phyloP scores from a whole-genome alignment of 2,797 vertebrate genomes.

The Chiloscyllium punctatum region DNA sequence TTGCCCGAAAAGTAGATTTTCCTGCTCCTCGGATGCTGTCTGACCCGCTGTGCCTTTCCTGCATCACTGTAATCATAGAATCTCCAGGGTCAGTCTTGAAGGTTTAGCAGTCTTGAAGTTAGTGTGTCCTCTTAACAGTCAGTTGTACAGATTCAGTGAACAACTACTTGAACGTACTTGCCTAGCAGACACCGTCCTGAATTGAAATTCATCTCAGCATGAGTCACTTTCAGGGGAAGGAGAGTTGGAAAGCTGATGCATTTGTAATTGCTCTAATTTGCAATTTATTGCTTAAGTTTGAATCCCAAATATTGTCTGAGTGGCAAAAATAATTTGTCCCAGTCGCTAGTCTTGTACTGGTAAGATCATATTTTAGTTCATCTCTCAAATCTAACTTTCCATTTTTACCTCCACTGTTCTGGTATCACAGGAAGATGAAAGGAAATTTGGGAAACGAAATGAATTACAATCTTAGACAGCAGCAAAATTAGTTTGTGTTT shows the following conservation, averaged over 20 bases:
- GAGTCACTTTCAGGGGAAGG: background rate
- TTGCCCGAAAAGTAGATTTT: no score
- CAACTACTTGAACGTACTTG: background rate
- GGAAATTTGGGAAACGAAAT: background rate
- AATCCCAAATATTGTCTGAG: background rate
- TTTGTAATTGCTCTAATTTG: background rate
- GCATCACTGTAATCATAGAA: no score
- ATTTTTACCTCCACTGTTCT: background rate
- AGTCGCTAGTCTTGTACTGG: background rate
- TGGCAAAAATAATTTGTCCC: background rate
- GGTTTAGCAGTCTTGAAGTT: background rate
- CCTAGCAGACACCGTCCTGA: background rate
- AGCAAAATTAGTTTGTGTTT: background rate
- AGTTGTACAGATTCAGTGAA: background rate
- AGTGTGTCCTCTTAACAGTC: background rate
- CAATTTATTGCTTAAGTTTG: background rate
- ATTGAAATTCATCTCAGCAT: background rate
- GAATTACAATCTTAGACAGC: background rate
- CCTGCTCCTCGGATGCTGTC: no score
- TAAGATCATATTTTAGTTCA: background rate
- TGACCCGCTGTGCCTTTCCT: no score
- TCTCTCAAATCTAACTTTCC: background rate
- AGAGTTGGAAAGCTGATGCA: background rate
- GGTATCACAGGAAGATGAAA: background rate
- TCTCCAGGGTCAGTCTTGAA: background rate